Conservation (phyloP, 2,888 invertebrate species). For the Heteromyza rotundicornis region DNA sequence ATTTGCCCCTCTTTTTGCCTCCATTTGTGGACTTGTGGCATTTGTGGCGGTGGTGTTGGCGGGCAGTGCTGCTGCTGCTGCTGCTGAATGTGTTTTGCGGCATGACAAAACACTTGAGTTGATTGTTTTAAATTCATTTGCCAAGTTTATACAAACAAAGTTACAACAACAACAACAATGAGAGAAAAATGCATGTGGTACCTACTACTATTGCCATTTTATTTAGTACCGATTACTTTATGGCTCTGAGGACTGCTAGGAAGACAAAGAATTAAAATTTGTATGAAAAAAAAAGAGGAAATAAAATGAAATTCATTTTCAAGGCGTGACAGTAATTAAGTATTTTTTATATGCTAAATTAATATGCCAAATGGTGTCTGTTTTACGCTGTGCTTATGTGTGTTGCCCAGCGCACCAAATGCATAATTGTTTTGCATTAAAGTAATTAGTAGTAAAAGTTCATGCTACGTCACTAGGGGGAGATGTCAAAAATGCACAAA, state of each 20-base stretch:
- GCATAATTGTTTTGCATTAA: constrained; percentile 6
- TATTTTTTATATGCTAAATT: constrained; percentile 58
- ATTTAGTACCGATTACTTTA: constrained; percentile 5
- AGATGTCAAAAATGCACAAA: too few relatives aligned
- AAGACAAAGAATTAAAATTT: too few relatives aligned
- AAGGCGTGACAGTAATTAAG: constrained; percentile 64
- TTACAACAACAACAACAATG: constrained; percentile 2
- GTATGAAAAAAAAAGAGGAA: too few relatives aligned
- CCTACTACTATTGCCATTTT: constrained; percentile 15
- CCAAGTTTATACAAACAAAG: constrained; percentile 50
- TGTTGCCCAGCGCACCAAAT: neutral
- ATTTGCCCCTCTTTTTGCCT: too few relatives aligned
- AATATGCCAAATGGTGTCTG: constrained; percentile 55
- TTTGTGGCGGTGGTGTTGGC: neutral
- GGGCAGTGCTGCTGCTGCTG: neutral
- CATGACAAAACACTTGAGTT: constrained; percentile 44
- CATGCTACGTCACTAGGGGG: too few relatives aligned
- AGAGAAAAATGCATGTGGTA: neutral
- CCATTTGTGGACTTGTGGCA: neutral
- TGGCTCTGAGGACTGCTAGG: neutral
- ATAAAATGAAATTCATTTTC: too few relatives aligned
- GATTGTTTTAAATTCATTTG: constrained; percentile 60
- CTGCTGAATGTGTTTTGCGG: constrained; percentile 1
- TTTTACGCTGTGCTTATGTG: constrained; percentile 25
- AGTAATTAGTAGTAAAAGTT: constrained; percentile 1